Percentiles rank a stretch among this genome's conserved stretches.
phyloP scores from a whole-genome alignment of 2,113 vertebrate species.

The Hemibagrus wyckioides region DNA sequence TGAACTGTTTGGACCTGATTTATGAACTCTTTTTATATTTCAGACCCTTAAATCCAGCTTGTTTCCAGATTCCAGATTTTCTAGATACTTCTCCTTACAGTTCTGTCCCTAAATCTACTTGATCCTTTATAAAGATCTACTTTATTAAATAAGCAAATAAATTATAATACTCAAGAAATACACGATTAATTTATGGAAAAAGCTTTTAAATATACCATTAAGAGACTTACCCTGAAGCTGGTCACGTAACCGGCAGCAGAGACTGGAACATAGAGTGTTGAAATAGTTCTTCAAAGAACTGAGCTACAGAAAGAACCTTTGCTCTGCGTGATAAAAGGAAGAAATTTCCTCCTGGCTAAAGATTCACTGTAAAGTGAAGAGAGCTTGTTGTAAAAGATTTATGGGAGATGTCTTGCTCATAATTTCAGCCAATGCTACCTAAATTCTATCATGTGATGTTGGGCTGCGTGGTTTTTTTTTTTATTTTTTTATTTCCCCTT shows the following conservation, averaged over 20 bases:
- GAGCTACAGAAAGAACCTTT: slow-evolving; percentile 50
- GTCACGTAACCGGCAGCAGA: background rate
- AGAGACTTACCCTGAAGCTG: slow-evolving; percentile 31
- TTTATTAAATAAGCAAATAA: background rate
- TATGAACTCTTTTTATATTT: background rate
- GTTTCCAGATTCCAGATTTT: background rate
- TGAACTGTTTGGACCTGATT: background rate
- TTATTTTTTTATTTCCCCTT: background rate
- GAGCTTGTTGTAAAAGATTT: background rate
- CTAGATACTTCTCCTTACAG: background rate
- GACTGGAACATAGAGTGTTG: background rate
- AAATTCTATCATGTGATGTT: background rate
- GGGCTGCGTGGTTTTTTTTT: background rate
- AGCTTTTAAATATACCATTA: background rate
- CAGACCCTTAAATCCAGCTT: too few species aligned
- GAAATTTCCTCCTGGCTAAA: slow-evolving; percentile 52
- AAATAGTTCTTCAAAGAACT: slow-evolving; percentile 34
- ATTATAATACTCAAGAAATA: background rate
- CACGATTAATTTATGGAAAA: background rate
- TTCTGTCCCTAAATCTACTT: background rate
- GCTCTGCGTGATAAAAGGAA: slow-evolving; percentile 47
- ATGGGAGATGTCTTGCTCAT: background rate
- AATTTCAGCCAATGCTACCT: background rate
- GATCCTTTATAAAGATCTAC: background rate
- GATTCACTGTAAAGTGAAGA: slow-evolving; percentile 36